phyloP scores from a whole-genome alignment of 2,113 vertebrate species.

The Pyrgilauda ruficollis region DNA sequence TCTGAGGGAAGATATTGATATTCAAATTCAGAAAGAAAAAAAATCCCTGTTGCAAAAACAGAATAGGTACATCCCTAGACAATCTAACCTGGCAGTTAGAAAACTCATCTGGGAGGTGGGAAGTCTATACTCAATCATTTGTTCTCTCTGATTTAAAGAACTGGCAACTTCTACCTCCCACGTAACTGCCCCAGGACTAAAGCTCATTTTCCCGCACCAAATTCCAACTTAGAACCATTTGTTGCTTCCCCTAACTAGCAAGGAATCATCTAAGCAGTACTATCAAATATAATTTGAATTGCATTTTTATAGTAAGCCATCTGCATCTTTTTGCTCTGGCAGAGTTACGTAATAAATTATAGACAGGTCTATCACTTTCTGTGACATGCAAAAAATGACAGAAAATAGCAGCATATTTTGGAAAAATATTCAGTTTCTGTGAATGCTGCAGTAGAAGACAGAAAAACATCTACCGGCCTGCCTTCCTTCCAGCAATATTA shows the following conservation, averaged over 20 bases:
- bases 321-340: not conserved
- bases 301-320: slow-evolving; percentile 21
- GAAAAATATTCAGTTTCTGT: not conserved
- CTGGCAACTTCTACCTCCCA: not conserved
- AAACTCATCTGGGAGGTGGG: not conserved
- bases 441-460: not conserved
- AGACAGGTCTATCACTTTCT: not conserved
- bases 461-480: not conserved
- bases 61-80: not conserved
- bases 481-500: not conserved
- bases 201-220: not conserved
- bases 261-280: not conserved
- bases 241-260: not conserved
- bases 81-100: not conserved
- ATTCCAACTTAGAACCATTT: not conserved
- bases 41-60: not conserved
- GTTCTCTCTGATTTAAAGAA: not conserved
- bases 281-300: slow-evolving; percentile 1
- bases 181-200: not conserved
- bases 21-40: not conserved
- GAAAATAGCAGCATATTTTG: not conserved
- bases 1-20: not conserved
- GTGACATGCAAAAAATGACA: not conserved
- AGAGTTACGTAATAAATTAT: not conserved
- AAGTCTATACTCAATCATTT: not conserved